Evolutionary conservation across 2,888 invertebrate species (phyloP), one percentile per base, ranked within the genome.

Genomic region (Drosophila conformis): DNA sequence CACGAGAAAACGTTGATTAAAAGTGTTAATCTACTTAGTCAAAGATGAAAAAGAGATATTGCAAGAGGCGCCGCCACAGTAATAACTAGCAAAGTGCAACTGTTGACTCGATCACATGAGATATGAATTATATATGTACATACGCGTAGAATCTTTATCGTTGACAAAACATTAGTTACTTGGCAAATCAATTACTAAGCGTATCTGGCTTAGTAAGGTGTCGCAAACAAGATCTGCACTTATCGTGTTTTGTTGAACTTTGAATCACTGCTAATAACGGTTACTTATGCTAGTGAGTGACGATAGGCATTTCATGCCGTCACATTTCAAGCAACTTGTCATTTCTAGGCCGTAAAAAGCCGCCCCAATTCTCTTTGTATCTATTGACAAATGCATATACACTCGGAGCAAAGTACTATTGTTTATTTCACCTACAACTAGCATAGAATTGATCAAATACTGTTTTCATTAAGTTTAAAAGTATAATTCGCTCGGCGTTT

Each of bases 171-270:
- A 46, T 35, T 25, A 31, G 36, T 25, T 18, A 48, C 15, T 36
- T 54, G 58, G 25, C 42, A 33, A 46, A 46, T 59, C 33, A 25
- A 59, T 48, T 35, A 15, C 25, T 27, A 18, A 6, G 27, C 25
- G 25, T 15, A 33, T 18, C 3, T 57, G 29, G 27, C 33, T 31
- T 25, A 58, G 57, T 40, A 7, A 29, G 10, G 33, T 61, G 60
- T 31, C 60, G 21, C 18, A 25, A 31, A n/a, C 31, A 60, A n/a
- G 36, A 66, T 64, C 36, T 36, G 33, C 21, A 29, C 27, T 60
- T 72, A 73, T 60, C 59, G 54, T 40, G 73, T 73, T n/a, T 73
- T 27, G 29, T 38, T 35, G 21, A 58, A 60, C 74, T 61, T 73
- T 56, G 53, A 59, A 73, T 56, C 25, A 46, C 7, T 25, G 46